Evolutionary conservation across 2,888 invertebrate genomes (phyloP).

Genomic region (Eupeodes latifasciatus): DNA sequence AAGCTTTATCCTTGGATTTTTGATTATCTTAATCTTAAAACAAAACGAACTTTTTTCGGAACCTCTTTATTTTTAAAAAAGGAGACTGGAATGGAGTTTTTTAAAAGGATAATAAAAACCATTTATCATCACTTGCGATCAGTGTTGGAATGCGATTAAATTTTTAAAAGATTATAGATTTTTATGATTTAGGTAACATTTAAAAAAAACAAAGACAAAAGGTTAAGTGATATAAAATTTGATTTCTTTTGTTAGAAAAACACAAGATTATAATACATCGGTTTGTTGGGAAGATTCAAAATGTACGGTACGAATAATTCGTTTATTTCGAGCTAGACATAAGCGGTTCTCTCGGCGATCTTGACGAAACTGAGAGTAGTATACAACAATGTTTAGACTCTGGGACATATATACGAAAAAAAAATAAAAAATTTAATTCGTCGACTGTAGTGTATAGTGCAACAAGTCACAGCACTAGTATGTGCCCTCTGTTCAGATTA

Average conservation of each 20-base stretch:
- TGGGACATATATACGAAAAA: slow-evolving; percentile 44
- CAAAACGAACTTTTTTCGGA: slow-evolving; percentile 9
- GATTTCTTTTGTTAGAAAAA: slow-evolving; percentile 7
- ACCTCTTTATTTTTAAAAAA: neutral
- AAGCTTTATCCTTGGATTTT: slow-evolving; percentile 15
- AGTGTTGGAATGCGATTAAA: neutral
- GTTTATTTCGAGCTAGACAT: slow-evolving; percentile 32
- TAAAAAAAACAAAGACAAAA: neutral
- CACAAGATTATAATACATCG: neutral
- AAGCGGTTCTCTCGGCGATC: slow-evolving; percentile 71
- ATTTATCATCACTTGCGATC: neutral
- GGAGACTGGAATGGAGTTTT: neutral
- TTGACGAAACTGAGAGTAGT: slow-evolving; percentile 73
- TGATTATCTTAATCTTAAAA: neutral
- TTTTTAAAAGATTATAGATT: neutral
- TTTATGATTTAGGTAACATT: no score
- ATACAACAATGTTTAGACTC: slow-evolving; percentile 48
- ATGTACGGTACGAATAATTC: slow-evolving; percentile 5
- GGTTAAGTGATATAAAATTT: neutral
- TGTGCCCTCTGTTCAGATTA: slow-evolving; percentile 71
- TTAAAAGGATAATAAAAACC: neutral
- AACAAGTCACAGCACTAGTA: slow-evolving; percentile 73
- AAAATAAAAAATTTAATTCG: slow-evolving; percentile 62
- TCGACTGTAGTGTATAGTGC: slow-evolving; percentile 58
- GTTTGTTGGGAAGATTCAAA: slow-evolving; percentile 13